phyloP scores from a whole-genome alignment of 2,797 vertebrate species.

The Aselliscus stoliczkanus region DNA sequence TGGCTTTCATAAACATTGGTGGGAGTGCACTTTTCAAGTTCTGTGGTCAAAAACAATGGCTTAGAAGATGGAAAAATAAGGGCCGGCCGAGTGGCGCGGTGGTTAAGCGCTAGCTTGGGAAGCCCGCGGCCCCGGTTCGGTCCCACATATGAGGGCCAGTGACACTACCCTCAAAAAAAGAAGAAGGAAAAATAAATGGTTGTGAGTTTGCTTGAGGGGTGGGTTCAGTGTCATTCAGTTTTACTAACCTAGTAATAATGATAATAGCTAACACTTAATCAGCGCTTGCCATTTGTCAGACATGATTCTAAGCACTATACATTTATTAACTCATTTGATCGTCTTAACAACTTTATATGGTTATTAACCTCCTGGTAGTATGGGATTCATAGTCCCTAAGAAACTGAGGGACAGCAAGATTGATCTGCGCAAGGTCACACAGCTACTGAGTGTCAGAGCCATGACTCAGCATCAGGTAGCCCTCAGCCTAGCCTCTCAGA shows the following conservation, averaged over 20 bases:
- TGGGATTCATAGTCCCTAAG: not conserved
- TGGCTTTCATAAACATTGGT: not conserved
- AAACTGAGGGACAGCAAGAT: not conserved
- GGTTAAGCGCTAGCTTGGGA: too few relatives aligned
- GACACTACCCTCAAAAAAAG: too few relatives aligned
- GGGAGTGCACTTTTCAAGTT: not conserved
- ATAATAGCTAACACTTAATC: not conserved
- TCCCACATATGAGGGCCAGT: too few relatives aligned
- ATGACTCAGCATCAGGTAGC: not conserved
- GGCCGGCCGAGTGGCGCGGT: too few relatives aligned
- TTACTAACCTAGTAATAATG: not conserved
- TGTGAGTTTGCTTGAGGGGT: not conserved
- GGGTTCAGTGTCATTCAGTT: not conserved
- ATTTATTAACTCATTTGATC: constrained; percentile 5
- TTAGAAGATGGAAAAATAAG: not conserved
- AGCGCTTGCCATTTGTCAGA: not conserved
- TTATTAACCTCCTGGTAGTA: not conserved
- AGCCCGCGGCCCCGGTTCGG: too few relatives aligned
- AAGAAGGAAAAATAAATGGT: not conserved
- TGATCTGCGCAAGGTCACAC: not conserved
- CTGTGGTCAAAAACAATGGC: not conserved
- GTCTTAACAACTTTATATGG: not conserved
- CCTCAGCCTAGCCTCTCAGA: not conserved
- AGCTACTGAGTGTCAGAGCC: not conserved
- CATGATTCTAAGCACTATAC: not conserved